Evolutionary conservation across 2,797 vertebrate genomes (phyloP).

Genomic region (Pogonophryne albipinna): DNA sequence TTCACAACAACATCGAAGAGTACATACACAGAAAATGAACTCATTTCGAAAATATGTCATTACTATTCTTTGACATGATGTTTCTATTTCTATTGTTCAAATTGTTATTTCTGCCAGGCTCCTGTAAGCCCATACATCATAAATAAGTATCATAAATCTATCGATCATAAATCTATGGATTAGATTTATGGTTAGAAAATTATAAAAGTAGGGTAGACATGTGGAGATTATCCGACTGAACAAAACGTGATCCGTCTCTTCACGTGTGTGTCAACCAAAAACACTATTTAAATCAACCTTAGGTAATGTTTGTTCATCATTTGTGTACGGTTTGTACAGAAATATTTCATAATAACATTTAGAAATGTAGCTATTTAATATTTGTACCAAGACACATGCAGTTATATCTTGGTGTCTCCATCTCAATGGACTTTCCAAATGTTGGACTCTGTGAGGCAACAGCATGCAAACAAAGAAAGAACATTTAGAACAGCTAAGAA

Average conservation of each 20-base stretch:
- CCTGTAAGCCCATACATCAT: slow-evolving; percentile 30
- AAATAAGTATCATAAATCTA: too few relatives aligned
- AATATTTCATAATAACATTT: background rate
- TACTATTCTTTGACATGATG: slow-evolving; percentile 46
- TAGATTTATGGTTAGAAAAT: too few relatives aligned
- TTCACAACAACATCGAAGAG: slow-evolving; percentile 33
- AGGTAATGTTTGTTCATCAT: background rate
- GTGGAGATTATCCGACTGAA: too few relatives aligned
- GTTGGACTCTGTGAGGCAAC: slow-evolving; percentile 14
- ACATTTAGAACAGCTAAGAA: slow-evolving; percentile 27
- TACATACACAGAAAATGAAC: slow-evolving; percentile 51
- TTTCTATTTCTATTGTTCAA: slow-evolving; percentile 54
- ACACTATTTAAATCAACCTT: background rate
- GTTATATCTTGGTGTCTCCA: background rate
- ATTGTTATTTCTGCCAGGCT: slow-evolving; percentile 39
- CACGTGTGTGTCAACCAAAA: too few relatives aligned
- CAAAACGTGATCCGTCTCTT: too few relatives aligned
- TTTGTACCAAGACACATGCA: background rate
- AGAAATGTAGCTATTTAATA: background rate
- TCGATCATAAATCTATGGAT: too few relatives aligned
- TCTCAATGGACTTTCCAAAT: background rate
- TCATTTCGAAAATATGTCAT: slow-evolving; percentile 40
- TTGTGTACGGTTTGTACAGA: background rate
- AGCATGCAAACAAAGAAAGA: slow-evolving; percentile 27
- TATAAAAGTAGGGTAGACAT: too few relatives aligned